A percentile compares a stretch with the other conserved stretches of the same genome.
Conservation (phyloP, 2,888 invertebrate species). For the Bembecia ichneumoniformis region DNA sequence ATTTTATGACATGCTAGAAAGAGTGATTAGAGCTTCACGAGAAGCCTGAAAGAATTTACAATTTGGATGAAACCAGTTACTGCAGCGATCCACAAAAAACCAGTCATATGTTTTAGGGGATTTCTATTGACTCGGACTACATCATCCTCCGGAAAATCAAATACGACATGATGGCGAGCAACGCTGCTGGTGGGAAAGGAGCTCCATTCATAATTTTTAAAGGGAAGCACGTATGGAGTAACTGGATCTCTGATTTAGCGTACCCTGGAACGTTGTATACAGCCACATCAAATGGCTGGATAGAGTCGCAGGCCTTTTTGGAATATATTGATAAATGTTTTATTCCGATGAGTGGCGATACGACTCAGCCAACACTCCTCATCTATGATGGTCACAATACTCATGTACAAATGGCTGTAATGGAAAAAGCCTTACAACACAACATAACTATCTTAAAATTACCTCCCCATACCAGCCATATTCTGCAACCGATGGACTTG, state of each 20-base stretch:
- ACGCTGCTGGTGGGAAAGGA: constrained; percentile 3
- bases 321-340: constrained; percentile 1
- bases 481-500: background rate
- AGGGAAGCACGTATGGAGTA: constrained; percentile 3
- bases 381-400: constrained; percentile 13
- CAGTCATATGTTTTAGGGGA: no score
- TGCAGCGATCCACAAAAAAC: background rate
- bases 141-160: constrained; percentile 1
- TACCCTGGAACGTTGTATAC: constrained; percentile 13
- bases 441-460: background rate
- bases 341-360: constrained; percentile 5
- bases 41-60: background rate
- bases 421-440: background rate
- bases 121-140: background rate
- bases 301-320: constrained; percentile 11
- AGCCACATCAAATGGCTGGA: constrained; percentile 21
- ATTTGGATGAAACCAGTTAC: constrained; percentile 1
- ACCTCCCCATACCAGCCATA: background rate
- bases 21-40: background rate
- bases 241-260: constrained; percentile 1
- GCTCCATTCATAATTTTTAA: constrained; percentile 4
- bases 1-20: background rate
- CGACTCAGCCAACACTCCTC: background rate
- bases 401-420: constrained; percentile 9
- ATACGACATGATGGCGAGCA: constrained; percentile 2